Evolutionary conservation across 2,888 invertebrate genomes (phyloP), one percentile per base, ranked within the genome.

Genomic region (Pheosia tremula): DNA sequence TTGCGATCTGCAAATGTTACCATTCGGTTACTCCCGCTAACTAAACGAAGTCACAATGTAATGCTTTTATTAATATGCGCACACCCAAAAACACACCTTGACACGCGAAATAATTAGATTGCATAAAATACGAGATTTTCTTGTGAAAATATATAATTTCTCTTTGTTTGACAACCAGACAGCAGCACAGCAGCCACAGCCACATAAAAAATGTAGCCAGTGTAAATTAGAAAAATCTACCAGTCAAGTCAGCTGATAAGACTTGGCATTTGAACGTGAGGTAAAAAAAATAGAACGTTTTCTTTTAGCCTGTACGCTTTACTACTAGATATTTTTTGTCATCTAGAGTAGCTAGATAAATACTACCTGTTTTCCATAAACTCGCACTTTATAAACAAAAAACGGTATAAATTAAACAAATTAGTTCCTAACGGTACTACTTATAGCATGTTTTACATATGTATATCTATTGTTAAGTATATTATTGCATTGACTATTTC

Each of bases 161-260:
- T 81, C 81, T 81, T 86, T 89, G 88, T 89, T 89, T 89, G 88
- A 82, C 85, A 86, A 84, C 81, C 82, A 74, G 74, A 63, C 72
- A 41, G 56, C 69, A 39, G 41, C 24, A 24, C 24, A 24, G 43
- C 13, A 65, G 74, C 63, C 71, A 77, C 75, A 77, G 66, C 65
- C 24, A 24, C 24, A 24, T 24, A 24, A 72, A 77, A 72, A 67
- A 75, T 72, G 61, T 50, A 8, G 9, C 24, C 54, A 53, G 50
- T 3, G 6, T 55, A 55, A 36, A 13, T 24, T n/a, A n/a, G n/a
- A 47, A 0, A 4, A 47, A 47, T n/a, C 11, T 47, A 47, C 47
- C n/a, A 47, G 41, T 8, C 41, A 9, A 47, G n/a, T 47, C 47
- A 47, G 47, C 47, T 47, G 47, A n/a, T 47, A 24, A 24, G 24